Evolutionary conservation across 2,888 invertebrate genomes (phyloP).

Genomic region (Lysandra bellargus): DNA sequence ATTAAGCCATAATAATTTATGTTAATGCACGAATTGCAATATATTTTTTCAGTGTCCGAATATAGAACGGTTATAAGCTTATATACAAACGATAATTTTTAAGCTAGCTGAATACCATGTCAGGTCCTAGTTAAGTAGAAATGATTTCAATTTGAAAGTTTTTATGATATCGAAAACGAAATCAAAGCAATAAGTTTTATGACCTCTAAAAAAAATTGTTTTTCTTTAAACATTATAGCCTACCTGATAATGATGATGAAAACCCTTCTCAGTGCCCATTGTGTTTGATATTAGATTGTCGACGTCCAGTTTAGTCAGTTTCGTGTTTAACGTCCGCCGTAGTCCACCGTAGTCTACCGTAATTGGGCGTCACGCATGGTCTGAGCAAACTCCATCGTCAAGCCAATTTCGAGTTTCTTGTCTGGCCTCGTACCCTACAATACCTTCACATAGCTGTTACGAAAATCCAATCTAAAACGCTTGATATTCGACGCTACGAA

Average conservation of each 20-base stretch:
- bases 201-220: too few relatives aligned
- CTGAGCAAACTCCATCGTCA: constrained; percentile 6
- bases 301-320: background rate
- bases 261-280: background rate
- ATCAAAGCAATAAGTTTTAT: too few relatives aligned
- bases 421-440: background rate
- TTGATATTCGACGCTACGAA: background rate
- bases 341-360: background rate
- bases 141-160: too few relatives aligned
- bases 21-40: too few relatives aligned
- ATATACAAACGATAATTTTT: too few relatives aligned
- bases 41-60: too few relatives aligned
- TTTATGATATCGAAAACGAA: too few relatives aligned
- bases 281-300: background rate
- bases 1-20: too few relatives aligned
- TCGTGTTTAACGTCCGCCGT: constrained; percentile 16
- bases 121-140: too few relatives aligned
- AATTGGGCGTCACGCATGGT: constrained; percentile 16
- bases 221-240: background rate
- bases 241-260: background rate
- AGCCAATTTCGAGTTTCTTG: constrained; percentile 8
- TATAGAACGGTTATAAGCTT: too few relatives aligned
- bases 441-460: background rate
- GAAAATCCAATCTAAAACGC: background rate
- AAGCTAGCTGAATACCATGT: too few relatives aligned